Evolutionary conservation across 2,888 invertebrate genomes (phyloP).

Genomic region (Cantharis lateralis): DNA sequence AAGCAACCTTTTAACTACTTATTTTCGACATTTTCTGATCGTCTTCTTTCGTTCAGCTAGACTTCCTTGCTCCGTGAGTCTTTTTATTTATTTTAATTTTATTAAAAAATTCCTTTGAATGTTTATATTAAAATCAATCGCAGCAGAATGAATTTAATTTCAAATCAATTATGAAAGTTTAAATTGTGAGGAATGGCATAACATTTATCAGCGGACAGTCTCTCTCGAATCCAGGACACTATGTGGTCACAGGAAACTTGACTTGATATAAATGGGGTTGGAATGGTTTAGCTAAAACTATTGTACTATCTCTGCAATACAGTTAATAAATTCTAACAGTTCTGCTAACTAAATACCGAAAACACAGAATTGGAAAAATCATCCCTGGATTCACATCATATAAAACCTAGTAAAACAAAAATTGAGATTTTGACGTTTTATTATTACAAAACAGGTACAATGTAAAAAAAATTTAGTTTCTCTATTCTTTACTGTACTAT

Average conservation of each 20-base stretch:
- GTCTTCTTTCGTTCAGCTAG: not conserved
- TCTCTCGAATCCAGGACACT: not conserved
- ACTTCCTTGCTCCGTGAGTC: not conserved
- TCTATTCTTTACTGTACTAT: too few relatives aligned
- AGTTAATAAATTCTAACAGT: not conserved
- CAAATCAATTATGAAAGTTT: not conserved
- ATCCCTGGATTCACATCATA: not conserved
- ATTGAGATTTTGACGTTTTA: too few relatives aligned
- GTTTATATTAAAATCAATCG: not conserved
- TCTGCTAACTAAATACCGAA: not conserved
- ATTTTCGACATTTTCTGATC: not conserved
- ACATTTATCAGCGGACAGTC: not conserved
- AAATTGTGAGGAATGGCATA: not conserved
- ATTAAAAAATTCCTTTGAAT: not conserved
- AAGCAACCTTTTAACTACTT: not conserved
- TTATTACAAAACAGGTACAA: too few relatives aligned
- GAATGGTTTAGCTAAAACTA: not conserved
- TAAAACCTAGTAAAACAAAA: too few relatives aligned
- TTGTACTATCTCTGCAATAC: not conserved
- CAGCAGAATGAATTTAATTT: not conserved
- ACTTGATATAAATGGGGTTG: not conserved
- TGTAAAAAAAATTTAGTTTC: too few relatives aligned
- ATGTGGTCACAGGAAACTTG: not conserved
- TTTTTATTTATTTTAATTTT: not conserved
- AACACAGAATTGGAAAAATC: not conserved